Conservation (phyloP, 2,888 invertebrate genomes). For the Marronus borbonicus region DNA sequence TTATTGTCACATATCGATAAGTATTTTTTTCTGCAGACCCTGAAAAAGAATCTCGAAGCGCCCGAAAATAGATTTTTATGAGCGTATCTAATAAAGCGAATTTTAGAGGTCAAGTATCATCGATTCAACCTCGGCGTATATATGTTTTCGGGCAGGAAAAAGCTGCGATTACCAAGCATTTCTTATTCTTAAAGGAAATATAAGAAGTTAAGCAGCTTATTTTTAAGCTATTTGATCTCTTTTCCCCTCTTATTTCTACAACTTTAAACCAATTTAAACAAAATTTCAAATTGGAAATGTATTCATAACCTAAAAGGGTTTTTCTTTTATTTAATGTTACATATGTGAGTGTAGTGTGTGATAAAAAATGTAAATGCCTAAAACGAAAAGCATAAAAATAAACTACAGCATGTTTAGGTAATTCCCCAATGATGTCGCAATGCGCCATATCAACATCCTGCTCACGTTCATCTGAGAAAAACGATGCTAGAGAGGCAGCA, state of each 20-base stretch:
- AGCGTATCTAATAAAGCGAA: constrained; percentile 8
- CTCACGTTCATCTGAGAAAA: not conserved
- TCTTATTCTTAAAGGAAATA: not conserved
- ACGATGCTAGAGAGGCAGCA: not conserved
- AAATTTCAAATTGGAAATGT: too few relatives aligned
- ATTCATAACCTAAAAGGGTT: too few relatives aligned
- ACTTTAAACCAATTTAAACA: too few relatives aligned
- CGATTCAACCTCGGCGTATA: constrained; percentile 20
- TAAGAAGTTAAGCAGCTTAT: not conserved
- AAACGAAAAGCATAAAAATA: too few relatives aligned
- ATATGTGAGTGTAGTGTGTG: too few relatives aligned
- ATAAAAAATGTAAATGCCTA: too few relatives aligned
- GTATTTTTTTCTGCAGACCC: too few relatives aligned
- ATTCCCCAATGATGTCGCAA: not conserved
- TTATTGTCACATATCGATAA: too few relatives aligned
- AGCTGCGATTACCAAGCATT: constrained; percentile 8
- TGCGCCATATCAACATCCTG: not conserved
- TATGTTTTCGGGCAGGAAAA: not conserved
- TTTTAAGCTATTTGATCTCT: not conserved
- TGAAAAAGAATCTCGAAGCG: not conserved
- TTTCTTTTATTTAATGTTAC: too few relatives aligned
- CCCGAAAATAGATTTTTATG: constrained; percentile 31
- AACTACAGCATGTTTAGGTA: not conserved
- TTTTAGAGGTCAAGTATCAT: constrained; percentile 36
- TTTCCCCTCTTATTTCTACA: not conserved